Conservation (phyloP, 2,888 invertebrate genomes). For the Aproaerema taeniolella region DNA sequence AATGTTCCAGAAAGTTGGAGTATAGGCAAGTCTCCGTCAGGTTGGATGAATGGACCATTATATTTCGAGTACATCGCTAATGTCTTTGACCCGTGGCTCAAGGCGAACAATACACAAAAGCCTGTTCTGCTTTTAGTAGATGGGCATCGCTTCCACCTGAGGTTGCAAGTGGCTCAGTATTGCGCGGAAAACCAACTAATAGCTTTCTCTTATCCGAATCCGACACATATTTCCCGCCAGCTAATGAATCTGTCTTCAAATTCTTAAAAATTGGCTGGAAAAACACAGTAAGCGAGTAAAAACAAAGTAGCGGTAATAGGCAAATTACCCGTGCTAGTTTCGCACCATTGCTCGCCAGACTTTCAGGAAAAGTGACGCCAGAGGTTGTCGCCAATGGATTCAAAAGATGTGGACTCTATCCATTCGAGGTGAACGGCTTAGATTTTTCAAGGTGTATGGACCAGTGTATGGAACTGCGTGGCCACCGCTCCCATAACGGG, state of each 20-base stretch:
- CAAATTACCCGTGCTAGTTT: slow-evolving; percentile 14
- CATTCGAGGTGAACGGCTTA: slow-evolving; percentile 1
- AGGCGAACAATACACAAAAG: slow-evolving; percentile 29
- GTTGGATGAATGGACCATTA: slow-evolving; percentile 42
- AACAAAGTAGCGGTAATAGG: slow-evolving; percentile 13
- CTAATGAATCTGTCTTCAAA: slow-evolving; percentile 39
- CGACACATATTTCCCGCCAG: slow-evolving; percentile 40
- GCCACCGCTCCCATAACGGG: not conserved
- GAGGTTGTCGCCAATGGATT: slow-evolving; percentile 7
- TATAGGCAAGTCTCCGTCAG: slow-evolving; percentile 37
- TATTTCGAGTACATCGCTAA: slow-evolving; percentile 46
- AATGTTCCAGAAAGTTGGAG: slow-evolving; percentile 34
- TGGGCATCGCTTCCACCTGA: slow-evolving; percentile 42
- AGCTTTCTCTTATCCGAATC: too few species aligned
- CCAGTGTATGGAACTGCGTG: not conserved
- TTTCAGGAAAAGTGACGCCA: slow-evolving; percentile 7
- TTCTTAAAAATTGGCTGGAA: slow-evolving; percentile 36
- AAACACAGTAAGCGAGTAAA: slow-evolving; percentile 19
- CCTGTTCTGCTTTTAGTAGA: slow-evolving; percentile 45
- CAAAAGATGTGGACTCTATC: too few species aligned
- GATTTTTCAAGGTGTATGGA: slow-evolving; percentile 10
- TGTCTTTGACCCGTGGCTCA: slow-evolving; percentile 37
- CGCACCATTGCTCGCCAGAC: slow-evolving; percentile 10
- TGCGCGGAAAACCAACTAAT: slow-evolving; percentile 32
- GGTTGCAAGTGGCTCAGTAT: slow-evolving; percentile 35